Percentiles rank a stretch among this genome's conserved stretches.
Conservation (phyloP, 2,888 invertebrate species). For the Pristionchus arcanus region DNA sequence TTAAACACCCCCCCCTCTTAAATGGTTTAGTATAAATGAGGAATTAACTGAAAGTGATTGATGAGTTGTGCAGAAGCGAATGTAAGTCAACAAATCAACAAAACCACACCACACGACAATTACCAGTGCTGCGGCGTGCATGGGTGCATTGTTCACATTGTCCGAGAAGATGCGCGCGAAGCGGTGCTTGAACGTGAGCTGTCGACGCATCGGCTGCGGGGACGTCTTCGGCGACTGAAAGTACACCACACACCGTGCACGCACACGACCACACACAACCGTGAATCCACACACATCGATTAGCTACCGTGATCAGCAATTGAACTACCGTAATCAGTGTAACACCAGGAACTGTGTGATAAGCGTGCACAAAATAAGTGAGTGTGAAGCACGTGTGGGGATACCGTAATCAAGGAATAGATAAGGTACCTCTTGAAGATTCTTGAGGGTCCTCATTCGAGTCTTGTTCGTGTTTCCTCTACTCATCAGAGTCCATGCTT, state of each 20-base stretch:
- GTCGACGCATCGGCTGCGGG: slow-evolving; percentile 6
- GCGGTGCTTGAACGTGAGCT: background rate
- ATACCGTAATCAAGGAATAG: background rate
- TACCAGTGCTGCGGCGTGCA: background rate
- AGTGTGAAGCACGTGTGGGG: background rate
- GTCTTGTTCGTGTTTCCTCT: slow-evolving; percentile 55
- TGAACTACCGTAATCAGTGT: background rate
- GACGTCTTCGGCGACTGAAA: slow-evolving; percentile 32
- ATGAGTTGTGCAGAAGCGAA: background rate
- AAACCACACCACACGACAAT: background rate
- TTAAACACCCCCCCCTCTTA: background rate
- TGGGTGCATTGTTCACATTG: background rate
- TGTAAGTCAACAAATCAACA: too few relatives aligned
- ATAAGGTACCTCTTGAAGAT: slow-evolving; percentile 51
- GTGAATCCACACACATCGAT: background rate
- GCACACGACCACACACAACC: slow-evolving; percentile 5
- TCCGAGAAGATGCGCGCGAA: slow-evolving; percentile 20
- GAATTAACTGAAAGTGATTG: background rate
- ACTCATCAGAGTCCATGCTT: slow-evolving; percentile 53
- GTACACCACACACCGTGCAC: slow-evolving; percentile 29
- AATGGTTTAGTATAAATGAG: background rate
- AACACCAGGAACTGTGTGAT: background rate
- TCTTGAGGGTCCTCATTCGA: slow-evolving; percentile 31
- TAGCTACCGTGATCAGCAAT: background rate
- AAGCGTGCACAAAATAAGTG: background rate